A percentile compares a stretch with the other conserved stretches of the same genome.
phyloP scores from a whole-genome alignment of 2,797 vertebrate genomes.

The Acrocephalus scirpaceus region DNA sequence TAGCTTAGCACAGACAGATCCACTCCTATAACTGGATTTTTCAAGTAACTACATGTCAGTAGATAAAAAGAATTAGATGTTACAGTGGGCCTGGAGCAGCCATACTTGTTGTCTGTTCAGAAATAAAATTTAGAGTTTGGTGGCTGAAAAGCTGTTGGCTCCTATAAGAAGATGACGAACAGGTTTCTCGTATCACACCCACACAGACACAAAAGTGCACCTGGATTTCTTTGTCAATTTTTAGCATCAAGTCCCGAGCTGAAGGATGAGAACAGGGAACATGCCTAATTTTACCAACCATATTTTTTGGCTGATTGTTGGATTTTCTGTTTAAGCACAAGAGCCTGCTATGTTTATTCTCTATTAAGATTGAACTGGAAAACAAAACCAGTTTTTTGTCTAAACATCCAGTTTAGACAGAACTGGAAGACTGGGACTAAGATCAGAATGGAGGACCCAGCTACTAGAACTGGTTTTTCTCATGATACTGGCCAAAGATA shows the following conservation, averaged over 20 bases:
- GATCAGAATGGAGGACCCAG: neutral
- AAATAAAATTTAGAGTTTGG: neutral
- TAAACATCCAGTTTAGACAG: neutral
- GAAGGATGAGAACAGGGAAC: neutral
- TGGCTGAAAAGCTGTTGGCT: neutral
- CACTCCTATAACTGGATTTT: neutral
- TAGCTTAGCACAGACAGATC: neutral
- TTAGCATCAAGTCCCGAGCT: neutral
- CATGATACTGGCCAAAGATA: neutral
- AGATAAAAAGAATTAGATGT: neutral
- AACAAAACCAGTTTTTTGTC: neutral
- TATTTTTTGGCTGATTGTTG: neutral
- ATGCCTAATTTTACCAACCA: neutral
- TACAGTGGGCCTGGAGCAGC: neutral
- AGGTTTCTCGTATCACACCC: neutral
- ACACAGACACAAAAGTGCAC: neutral
- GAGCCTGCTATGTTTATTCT: neutral
- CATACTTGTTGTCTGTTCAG: neutral
- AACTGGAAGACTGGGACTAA: neutral
- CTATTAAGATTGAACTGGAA: neutral
- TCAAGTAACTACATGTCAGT: neutral
- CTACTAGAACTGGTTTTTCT: neutral
- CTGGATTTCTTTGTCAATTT: constrained; percentile 11
- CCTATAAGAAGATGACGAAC: neutral
- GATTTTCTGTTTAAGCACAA: neutral